Evolutionary conservation across 2,888 invertebrate species (phyloP).

Genomic region (Thereva nobilitata): DNA sequence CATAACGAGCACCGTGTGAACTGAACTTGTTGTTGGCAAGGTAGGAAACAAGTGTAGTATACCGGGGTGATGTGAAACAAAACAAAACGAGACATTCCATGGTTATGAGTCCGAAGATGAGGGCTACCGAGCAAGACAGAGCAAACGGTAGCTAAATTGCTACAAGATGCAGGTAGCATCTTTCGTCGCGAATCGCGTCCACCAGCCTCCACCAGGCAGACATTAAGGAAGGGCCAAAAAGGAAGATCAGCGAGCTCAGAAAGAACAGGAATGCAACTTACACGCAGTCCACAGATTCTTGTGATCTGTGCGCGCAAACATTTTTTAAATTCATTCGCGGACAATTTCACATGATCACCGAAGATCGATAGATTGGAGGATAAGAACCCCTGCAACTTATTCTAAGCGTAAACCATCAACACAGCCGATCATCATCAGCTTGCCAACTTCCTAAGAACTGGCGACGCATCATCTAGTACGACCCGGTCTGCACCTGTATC

Average conservation of each 20-base stretch:
- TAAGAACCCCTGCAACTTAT: background rate
- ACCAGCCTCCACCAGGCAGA: background rate
- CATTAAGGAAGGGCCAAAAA: slow-evolving; percentile 20
- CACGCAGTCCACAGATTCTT: slow-evolving; percentile 46
- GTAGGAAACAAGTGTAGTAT: slow-evolving; percentile 39
- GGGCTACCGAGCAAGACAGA: slow-evolving; percentile 1
- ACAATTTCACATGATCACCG: slow-evolving; percentile 25
- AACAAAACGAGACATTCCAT: slow-evolving; percentile 9
- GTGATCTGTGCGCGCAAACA: slow-evolving; percentile 46
- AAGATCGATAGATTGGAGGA: slow-evolving; percentile 24
- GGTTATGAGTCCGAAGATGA: slow-evolving; percentile 32
- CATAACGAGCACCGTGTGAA: slow-evolving; percentile 57
- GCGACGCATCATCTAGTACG: no score
- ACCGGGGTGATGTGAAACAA: slow-evolving; percentile 32
- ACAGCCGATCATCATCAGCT: no score
- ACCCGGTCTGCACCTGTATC: no score
- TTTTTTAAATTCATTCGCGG: slow-evolving; percentile 43
- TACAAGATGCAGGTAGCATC: no score
- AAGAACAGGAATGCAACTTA: slow-evolving; percentile 44
- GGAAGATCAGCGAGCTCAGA: background rate
- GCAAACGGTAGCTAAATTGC: slow-evolving; percentile 22
- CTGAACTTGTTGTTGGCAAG: slow-evolving; percentile 46
- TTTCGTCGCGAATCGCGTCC: no score
- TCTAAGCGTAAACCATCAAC: no score
- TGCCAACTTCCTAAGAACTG: no score